Evolutionary conservation across 2,888 invertebrate genomes (phyloP).

Genomic region (Dicyrtomina minuta): DNA sequence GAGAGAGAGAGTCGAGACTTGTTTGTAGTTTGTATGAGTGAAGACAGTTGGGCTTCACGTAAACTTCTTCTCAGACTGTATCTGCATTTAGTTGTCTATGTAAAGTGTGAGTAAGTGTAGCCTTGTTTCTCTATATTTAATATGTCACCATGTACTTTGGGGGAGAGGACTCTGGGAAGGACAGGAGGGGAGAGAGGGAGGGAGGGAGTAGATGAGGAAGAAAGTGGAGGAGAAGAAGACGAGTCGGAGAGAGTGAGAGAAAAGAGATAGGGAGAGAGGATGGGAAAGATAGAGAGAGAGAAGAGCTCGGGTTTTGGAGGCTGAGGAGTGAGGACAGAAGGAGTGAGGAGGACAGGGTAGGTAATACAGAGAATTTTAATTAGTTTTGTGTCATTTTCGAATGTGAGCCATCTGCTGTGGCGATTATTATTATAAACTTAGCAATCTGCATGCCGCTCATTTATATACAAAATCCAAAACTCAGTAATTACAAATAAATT

Average conservation of each 20-base stretch:
- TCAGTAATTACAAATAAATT: conserved; percentile 49
- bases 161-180: background rate
- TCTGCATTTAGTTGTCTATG: background rate
- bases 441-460: conserved; percentile 43
- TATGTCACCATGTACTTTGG: background rate
- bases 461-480: conserved; percentile 45
- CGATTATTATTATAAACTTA: conserved; percentile 49
- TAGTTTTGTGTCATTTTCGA: conserved; percentile 48
- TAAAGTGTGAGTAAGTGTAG: background rate
- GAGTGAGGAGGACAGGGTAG: conserved; percentile 23
- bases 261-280: conserved; percentile 1
- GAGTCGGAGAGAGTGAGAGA: conserved; percentile 2
- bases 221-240: background rate
- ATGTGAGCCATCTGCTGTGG: conserved; percentile 43
- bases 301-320: conserved; percentile 3
- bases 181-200: background rate
- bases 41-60: too few species aligned
- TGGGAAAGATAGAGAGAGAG: conserved; percentile 8
- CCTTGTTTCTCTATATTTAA: background rate
- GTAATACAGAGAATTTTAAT: conserved; percentile 45
- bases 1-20: background rate
- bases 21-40: background rate
- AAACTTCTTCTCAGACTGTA: background rate
- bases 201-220: conserved; percentile 8
- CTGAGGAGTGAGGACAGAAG: conserved; percentile 19